Evolutionary conservation across 2,797 vertebrate species (phyloP), one percentile per base, ranked within the genome.

Genomic region (Gambelia wislizenii): DNA sequence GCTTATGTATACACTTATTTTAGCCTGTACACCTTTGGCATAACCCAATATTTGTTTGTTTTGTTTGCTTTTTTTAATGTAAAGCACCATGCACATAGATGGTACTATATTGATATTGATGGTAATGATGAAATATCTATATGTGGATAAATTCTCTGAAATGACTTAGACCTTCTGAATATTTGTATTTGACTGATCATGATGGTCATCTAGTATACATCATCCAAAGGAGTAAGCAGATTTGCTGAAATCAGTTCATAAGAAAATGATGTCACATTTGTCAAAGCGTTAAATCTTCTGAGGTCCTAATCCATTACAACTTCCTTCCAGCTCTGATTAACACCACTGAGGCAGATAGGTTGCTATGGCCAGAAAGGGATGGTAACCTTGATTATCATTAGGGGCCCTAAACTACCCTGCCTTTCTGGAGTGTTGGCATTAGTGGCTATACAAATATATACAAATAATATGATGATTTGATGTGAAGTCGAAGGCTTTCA

Each of bases 231-330:
- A 78, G 33, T 22, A 56, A 78, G 33, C 70, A 49, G 56, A 83
- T 88, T 64, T 88, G 72, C 47, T 52, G 47, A 84, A 84, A 89
- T 78, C 70, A 70, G 56, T 84, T 78, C 39, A 44, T 69, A 69
- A 47, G 42, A 64, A 44, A 87, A 44, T 56, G 74, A 39, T n/a
- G 33, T 36, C 36, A 54, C 33, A 44, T 89, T 78, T 78, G n/a
- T 79, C 75, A 79, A 70, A 84, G 52, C 47, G 42, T 84, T n/a
- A 56, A 33, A 69, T 69, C 77, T 52, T 79, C 69, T 59, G 39
- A 76, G 79, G 61, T 89, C 70, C 64, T 10, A n/a, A 30, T 69
- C 30, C 13, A 78, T 70, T 49, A 27, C 10, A 56, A 56, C 69
- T 39, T 89, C 16, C 30, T 79, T 72, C 39, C 70, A 84, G 27